phyloP scores from a whole-genome alignment of 2,888 invertebrate species.

The Nephrotoma guestfalica region DNA sequence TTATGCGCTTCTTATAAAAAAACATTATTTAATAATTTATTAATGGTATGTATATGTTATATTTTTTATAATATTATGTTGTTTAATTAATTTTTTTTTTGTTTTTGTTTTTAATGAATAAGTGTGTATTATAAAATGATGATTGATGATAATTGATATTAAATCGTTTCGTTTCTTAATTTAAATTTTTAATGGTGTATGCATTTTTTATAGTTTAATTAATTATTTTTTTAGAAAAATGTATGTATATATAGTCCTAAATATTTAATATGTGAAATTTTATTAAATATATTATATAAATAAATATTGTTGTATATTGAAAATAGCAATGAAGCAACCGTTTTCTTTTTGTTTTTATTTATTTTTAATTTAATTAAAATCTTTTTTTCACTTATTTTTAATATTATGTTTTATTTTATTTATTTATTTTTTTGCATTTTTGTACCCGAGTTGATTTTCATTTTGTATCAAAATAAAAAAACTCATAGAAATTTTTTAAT shows the following conservation, averaged over 20 bases:
- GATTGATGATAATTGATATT: background rate
- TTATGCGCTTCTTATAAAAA: background rate
- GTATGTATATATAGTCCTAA: background rate
- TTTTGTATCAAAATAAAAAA: background rate
- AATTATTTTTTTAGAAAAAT: background rate
- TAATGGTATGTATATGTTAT: background rate
- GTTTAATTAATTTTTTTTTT: background rate
- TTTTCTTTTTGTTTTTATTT: background rate
- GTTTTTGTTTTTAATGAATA: background rate
- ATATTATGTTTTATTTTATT: background rate
- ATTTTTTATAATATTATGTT: background rate
- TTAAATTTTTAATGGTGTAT: background rate
- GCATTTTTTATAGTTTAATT: background rate
- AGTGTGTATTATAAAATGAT: background rate
- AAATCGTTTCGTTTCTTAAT: background rate
- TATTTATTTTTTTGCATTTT: background rate
- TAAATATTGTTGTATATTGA: background rate
- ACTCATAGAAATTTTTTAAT: background rate
- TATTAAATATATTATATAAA: background rate
- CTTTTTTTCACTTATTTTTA: background rate
- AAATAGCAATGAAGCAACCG: background rate
- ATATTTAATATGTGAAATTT: background rate
- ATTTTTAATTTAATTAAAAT: background rate
- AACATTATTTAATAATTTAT: background rate
- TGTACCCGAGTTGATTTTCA: background rate